Base-by-base conservation (phyloP, 2,888 invertebrate species). In the Hoplodrina blanda region DNA sequence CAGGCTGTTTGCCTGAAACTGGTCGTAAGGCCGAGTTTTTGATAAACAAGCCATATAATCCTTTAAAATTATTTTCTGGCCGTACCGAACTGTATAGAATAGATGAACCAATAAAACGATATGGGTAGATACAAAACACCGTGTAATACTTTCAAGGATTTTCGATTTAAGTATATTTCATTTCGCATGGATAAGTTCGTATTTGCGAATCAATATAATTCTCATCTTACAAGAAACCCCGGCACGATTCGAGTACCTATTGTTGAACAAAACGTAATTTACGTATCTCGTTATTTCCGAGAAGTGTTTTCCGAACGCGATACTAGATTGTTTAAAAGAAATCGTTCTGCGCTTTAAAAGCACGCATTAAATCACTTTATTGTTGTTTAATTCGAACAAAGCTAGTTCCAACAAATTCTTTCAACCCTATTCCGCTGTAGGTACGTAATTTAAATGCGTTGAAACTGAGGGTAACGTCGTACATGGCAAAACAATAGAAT, bases 401-500 rank as follows among this genome's bases (percentile, higher is more conserved):
- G 71, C 69, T 71, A 76, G 72, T 73, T 73, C 66, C 73, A 60
- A 75, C 69, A 82, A 86, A 78, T 77, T 84, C 64, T 76, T 78
- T 73, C 57, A 76, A 77, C 70, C 76, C 72, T 74, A 74, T 76
- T 80, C 73, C 69, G 73, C 70, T 81, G 75, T 82, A 77, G 78
- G 76, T 82, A 77, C 79, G 76, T 80, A 79, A 85, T 86, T 84
- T 85, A 78, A 86, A 87, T 83, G 25, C 79, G 85, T 88, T 86
- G 83, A 85, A 80, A 85, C 81, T 84, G 75, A 69, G 73, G 66
- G 74, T 68, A 81, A 66, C 81, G 76, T 83, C 74, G 79, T 88
- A 84, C 84, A 87, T 87, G 86, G 83, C 61, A 81, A 86, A 90
- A 93, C 93, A 93, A 92, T 90, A 85, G 88, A 88, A 91, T 92